Evolutionary conservation across 2,797 vertebrate species (phyloP).

Genomic region (Leuciscus waleckii): DNA sequence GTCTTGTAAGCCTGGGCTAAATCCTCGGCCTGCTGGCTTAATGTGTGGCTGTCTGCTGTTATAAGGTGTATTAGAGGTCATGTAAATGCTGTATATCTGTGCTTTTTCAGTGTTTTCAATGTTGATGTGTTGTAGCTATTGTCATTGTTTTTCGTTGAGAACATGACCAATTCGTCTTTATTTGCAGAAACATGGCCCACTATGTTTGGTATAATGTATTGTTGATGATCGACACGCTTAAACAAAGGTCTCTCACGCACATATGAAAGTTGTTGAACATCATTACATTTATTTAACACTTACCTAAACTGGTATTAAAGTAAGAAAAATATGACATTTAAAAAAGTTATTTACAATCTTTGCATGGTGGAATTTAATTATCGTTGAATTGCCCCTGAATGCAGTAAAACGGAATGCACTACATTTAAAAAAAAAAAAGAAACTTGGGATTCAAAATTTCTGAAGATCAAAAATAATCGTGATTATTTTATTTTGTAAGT

Average conservation of each 20-base stretch:
- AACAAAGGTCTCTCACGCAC: constrained; percentile 29
- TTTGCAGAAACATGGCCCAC: constrained; percentile 58
- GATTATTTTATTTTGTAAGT: constrained; percentile 7
- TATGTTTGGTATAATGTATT: constrained; percentile 59
- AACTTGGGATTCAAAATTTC: background rate
- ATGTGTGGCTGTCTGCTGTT: constrained; percentile 50
- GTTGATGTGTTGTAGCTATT: constrained; percentile 34
- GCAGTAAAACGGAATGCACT: background rate
- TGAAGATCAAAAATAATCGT: background rate
- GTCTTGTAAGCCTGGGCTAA: constrained; percentile 60
- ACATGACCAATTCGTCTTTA: constrained; percentile 20
- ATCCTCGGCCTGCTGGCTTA: constrained; percentile 58
- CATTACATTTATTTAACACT: background rate
- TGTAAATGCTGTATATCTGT: background rate
- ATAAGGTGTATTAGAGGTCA: constrained; percentile 52
- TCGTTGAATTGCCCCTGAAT: background rate
- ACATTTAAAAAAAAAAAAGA: background rate
- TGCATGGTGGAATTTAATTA: background rate
- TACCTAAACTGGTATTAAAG: background rate
- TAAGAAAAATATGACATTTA: background rate
- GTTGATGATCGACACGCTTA: background rate
- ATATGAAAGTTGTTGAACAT: background rate
- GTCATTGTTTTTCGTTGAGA: constrained; percentile 28
- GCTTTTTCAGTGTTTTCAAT: constrained; percentile 25
- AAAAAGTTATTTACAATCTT: background rate